These are phyloP conservation scores for Pyrrhia umbra DNA, from an alignment of 2,888 invertebrate genomes.

Conservation along the genomic window DNA sequence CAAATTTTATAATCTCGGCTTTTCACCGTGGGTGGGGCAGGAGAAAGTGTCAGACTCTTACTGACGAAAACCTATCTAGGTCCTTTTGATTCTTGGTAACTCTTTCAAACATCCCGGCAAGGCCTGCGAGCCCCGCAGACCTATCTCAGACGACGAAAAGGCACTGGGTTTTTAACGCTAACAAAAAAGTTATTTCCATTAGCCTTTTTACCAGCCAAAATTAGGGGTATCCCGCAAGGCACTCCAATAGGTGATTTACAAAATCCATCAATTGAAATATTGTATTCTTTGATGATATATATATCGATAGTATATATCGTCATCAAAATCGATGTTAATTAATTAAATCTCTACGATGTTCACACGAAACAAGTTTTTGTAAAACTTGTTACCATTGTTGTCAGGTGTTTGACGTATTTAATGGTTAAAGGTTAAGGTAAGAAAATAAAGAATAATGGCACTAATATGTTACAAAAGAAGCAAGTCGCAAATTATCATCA, in stretches of 20 bases:
- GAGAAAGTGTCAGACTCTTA: no score
- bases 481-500: background rate
- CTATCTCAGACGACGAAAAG: background rate
- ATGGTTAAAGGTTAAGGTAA: background rate
- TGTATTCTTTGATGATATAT: background rate
- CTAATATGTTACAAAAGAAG: background rate
- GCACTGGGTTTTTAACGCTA: background rate
- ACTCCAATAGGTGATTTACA: background rate
- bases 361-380: slow-evolving; percentile 29
- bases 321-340: background rate
- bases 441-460: background rate
- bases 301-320: background rate
- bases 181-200: background rate
- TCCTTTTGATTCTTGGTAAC: no score
- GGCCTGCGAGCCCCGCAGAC: no score
- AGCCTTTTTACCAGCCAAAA: background rate
- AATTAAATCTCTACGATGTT: slow-evolving; percentile 7
- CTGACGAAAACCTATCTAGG: no score
- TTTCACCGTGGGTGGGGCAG: no score
- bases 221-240: no score
- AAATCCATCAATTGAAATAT: background rate
- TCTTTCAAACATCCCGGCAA: no score
- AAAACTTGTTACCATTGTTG: slow-evolving; percentile 47
- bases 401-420: slow-evolving; percentile 5
- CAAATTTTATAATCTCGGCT: no score